These are phyloP conservation scores for Actinia tenebrosa DNA, from an alignment of 64 coral and sea anemone genomes.

Conservation along the genomic window DNA sequence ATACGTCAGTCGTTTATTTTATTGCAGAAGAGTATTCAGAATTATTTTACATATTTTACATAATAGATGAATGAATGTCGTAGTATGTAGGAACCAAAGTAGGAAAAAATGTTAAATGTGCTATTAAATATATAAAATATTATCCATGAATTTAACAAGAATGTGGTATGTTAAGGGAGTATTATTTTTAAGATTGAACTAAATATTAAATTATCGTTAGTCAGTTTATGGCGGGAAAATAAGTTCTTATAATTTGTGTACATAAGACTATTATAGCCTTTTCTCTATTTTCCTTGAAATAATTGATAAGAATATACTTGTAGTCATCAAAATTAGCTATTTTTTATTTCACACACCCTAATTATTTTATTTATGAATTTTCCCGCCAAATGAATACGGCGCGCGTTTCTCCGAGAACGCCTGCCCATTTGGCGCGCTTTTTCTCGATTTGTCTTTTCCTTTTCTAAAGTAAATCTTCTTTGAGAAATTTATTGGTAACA, in stretches of 20 bases:
- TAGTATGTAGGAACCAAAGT: background rate
- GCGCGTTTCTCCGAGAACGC: background rate
- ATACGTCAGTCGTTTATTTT: constrained; percentile 18
- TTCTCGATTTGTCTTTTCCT: background rate
- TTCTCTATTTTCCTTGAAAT: background rate
- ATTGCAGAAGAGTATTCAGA: constrained; percentile 11
- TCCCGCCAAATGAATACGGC: background rate
- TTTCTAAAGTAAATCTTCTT: background rate
- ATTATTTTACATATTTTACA: constrained; percentile 32
- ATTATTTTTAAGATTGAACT: background rate
- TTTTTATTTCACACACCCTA: background rate
- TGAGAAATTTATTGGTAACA: background rate
- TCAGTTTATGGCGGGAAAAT: background rate
- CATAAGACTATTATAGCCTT: background rate
- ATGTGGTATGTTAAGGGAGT: background rate
- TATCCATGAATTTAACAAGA: background rate
- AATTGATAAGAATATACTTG: background rate
- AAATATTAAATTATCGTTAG: background rate
- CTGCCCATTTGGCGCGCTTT: background rate
- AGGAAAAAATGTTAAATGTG: background rate
- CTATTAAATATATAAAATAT: background rate
- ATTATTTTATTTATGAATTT: background rate
- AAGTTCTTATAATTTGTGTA: constrained; percentile 1
- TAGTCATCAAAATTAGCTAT: background rate
- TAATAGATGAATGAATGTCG: background rate